Conservation (phyloP, 2,113 vertebrate species). For the Hepsetus odoe region DNA sequence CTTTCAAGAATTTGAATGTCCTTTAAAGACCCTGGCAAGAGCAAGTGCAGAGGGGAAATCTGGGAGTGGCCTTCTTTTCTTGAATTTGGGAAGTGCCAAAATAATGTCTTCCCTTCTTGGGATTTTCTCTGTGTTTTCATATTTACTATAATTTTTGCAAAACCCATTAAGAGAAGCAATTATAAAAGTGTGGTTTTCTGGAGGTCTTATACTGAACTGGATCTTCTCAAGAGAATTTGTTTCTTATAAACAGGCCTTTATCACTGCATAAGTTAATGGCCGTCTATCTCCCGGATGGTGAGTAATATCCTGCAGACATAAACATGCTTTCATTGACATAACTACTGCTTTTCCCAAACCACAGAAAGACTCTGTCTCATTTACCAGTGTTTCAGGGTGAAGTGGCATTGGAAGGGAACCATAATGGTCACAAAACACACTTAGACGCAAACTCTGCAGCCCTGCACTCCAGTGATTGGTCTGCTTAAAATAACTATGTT, state of each 20-base stretch:
- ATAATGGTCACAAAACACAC: not conserved
- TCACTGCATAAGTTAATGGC: not conserved
- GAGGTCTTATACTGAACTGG: not conserved
- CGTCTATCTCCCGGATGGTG: not conserved
- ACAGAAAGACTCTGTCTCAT: not conserved
- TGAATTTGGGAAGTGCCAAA: not conserved
- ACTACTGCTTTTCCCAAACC: not conserved
- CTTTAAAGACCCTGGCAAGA: not conserved
- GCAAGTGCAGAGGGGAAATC: not conserved
- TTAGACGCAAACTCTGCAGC: not conserved
- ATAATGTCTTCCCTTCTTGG: not conserved
- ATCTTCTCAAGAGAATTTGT: not conserved
- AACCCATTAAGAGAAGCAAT: not conserved
- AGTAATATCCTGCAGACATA: not conserved
- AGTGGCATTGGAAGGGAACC: not conserved
- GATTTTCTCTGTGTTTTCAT: not conserved
- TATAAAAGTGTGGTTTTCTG: not conserved
- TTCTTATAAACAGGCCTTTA: not conserved
- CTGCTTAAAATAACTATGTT: not conserved
- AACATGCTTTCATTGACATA: not conserved
- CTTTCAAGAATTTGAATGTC: not conserved
- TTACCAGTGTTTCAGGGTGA: not conserved
- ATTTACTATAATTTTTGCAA: not conserved
- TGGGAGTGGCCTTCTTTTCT: not conserved
- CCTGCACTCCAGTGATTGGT: not conserved